Evolutionary conservation across 2,888 invertebrate genomes (phyloP).

Genomic region (Eumacrocentrus americanus): DNA sequence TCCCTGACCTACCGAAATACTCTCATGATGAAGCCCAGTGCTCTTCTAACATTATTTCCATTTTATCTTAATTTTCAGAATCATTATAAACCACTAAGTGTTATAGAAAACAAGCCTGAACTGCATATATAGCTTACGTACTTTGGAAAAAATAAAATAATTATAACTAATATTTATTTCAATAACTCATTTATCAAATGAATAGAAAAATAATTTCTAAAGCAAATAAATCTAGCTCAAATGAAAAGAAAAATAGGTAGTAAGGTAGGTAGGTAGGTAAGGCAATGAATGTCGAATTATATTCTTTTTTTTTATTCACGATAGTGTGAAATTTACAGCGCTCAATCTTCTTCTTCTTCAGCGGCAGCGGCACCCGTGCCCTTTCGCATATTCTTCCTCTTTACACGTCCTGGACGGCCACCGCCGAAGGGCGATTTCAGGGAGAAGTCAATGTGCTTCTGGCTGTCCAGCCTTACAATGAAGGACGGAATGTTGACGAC

Average conservation of each 20-base stretch:
- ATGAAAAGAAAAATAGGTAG: no score
- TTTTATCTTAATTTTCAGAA: not conserved
- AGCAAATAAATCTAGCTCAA: no score
- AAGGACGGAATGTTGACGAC: constrained; percentile 99
- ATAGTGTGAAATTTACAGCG: constrained; percentile 36
- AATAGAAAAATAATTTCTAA: no score
- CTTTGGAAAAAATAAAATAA: no score
- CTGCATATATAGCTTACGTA: no score
- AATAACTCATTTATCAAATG: no score
- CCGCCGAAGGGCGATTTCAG: constrained; percentile 99
- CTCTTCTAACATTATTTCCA: no score
- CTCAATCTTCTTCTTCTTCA: constrained; percentile 86
- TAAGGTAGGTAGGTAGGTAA: no score
- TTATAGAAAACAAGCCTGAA: no score
- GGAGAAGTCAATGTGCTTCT: constrained; percentile 98
- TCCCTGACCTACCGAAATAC: constrained; percentile 14
- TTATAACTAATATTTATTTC: no score
- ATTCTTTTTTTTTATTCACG: constrained; percentile 17
- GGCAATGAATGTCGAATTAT: not conserved
- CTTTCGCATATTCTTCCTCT: constrained; percentile 99
- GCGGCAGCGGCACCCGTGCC: constrained; percentile 79
- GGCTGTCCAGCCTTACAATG: constrained; percentile 94
- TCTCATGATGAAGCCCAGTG: not conserved
- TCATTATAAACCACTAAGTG: not conserved
- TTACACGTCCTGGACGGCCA: constrained; percentile 98